Conservation (phyloP, 2,888 invertebrate species). For the Tetragonula carbonaria region DNA sequence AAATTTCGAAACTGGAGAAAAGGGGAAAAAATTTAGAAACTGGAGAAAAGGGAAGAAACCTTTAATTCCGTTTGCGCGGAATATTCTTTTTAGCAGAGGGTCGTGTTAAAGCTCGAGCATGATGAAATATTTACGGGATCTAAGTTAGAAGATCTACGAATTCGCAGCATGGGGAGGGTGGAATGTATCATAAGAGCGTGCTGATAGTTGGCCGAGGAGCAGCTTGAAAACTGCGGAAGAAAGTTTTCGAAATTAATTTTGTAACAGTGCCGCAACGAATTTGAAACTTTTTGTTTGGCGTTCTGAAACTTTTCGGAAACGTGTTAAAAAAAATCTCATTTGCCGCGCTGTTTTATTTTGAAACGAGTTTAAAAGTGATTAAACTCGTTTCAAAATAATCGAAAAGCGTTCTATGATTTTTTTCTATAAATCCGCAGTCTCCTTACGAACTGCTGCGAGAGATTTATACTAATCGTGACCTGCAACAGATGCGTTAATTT, state of each 20-base stretch:
- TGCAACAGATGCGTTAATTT: background rate
- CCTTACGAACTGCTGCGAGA: background rate
- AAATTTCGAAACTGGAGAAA: constrained; percentile 9
- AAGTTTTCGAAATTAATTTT: constrained; percentile 24
- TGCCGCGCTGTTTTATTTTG: background rate
- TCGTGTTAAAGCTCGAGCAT: background rate
- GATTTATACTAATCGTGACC: no score
- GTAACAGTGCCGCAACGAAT: constrained; percentile 1
- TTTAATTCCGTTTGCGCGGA: background rate
- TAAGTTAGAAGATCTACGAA: background rate
- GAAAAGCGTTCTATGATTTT: background rate
- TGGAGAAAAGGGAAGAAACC: no score
- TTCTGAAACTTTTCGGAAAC: background rate
- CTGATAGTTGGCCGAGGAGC: background rate
- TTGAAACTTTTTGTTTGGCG: background rate
- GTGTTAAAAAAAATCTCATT: constrained; percentile 18
- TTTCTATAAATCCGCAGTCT: background rate
- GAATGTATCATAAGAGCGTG: background rate
- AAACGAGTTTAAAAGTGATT: background rate
- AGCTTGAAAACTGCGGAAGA: background rate
- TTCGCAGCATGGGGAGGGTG: no score
- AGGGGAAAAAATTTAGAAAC: background rate
- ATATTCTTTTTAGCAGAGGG: background rate
- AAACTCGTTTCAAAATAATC: background rate
- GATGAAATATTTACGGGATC: background rate